Evolutionary conservation across 2,113 vertebrate genomes (phyloP).

Genomic region (Pituophis catenifer): DNA sequence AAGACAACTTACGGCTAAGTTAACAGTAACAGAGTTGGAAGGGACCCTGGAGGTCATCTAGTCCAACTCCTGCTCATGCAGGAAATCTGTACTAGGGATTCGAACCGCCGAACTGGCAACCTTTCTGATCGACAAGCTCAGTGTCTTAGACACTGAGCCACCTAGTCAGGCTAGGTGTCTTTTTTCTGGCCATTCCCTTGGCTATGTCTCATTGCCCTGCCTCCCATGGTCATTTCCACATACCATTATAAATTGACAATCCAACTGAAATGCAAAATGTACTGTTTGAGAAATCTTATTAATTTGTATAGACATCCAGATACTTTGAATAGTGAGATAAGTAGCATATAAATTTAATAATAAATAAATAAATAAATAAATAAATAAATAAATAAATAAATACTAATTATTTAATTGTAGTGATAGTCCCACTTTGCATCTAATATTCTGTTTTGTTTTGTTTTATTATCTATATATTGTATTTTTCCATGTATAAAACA

Average conservation of each 20-base stretch:
- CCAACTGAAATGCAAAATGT: not conserved
- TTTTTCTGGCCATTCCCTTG: not conserved
- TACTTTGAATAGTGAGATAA: no score
- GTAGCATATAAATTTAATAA: no score
- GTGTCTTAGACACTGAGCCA: no score
- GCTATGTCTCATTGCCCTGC: not conserved
- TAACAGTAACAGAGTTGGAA: not conserved
- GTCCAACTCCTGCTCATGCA: no score
- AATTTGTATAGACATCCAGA: not conserved
- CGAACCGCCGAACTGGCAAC: no score
- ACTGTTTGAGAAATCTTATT: constrained; percentile 4
- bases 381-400: no score
- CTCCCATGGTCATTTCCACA: not conserved
- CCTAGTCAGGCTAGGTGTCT: not conserved
- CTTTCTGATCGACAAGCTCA: no score
- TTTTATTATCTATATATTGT: not conserved
- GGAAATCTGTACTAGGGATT: no score
- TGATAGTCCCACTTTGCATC: not conserved
- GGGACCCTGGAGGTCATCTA: no score
- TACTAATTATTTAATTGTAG: constrained; percentile 13
- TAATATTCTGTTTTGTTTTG: not conserved
- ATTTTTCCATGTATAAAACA: no score
- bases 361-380: no score
- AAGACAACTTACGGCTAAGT: not conserved
- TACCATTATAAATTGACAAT: not conserved